Evolutionary conservation across 2,113 vertebrate genomes (phyloP).

Genomic region (Carassius gibelio): DNA sequence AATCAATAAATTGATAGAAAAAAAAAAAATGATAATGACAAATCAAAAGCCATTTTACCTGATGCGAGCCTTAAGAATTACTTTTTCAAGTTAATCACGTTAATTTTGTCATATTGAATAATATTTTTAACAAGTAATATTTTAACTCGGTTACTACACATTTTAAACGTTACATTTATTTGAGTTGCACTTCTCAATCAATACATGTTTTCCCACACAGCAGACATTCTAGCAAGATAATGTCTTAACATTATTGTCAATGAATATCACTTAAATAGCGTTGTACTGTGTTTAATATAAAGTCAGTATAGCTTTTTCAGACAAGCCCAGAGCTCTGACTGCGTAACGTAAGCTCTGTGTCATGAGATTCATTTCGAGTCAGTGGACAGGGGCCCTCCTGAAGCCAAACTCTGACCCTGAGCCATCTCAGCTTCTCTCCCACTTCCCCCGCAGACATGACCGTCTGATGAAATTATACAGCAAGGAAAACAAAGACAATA

Average conservation of each 20-base stretch:
- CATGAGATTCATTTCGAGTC: not conserved
- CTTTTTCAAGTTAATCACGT: not conserved
- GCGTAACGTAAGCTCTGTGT: not conserved
- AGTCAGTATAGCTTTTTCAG: not conserved
- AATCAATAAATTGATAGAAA: no score
- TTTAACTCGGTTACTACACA: not conserved
- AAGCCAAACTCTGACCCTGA: slow-evolving; percentile 19
- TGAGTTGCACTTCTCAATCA: not conserved
- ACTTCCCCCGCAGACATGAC: not conserved
- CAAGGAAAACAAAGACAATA: slow-evolving; percentile 4
- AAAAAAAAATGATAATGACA: no score
- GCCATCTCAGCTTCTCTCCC: not conserved
- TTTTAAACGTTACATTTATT: not conserved
- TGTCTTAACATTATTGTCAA: not conserved
- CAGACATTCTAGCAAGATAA: not conserved
- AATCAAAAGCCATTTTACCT: not conserved
- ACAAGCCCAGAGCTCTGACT: not conserved
- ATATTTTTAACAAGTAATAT: not conserved
- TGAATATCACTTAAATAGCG: not conserved
- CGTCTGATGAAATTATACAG: slow-evolving; percentile 7
- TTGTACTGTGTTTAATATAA: not conserved
- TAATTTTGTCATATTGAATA: not conserved
- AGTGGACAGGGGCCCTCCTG: not conserved
- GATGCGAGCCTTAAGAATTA: not conserved
- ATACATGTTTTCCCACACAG: not conserved